These are phyloP conservation scores for Drosophila atripex DNA, from an alignment of 2,888 invertebrate species.

Conservation along the genomic window DNA sequence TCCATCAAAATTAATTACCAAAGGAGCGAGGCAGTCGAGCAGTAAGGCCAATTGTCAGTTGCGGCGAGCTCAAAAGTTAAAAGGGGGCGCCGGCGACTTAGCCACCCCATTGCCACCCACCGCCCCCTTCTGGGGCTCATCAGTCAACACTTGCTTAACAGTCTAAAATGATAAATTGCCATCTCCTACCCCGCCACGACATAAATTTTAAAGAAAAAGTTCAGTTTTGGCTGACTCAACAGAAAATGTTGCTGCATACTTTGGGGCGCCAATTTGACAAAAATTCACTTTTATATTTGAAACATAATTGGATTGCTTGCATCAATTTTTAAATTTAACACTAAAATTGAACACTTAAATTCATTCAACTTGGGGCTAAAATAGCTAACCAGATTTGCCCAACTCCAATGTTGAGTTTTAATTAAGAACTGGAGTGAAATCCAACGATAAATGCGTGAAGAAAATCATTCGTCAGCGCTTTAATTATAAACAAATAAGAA, in stretches of 20 bases:
- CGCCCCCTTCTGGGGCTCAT: conserved; percentile 50
- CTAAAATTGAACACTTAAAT: background rate
- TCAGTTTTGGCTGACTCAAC: conserved; percentile 22
- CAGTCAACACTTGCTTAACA: conserved; percentile 65
- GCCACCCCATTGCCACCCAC: conserved; percentile 58
- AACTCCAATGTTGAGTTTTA: conserved; percentile 70
- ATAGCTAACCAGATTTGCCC: conserved; percentile 72
- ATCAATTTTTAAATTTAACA: conserved; percentile 14
- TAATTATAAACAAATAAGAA: conserved; percentile 78
- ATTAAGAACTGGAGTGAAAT: conserved; percentile 66
- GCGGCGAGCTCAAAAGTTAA: conserved; percentile 79
- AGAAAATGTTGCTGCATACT: conserved; percentile 71
- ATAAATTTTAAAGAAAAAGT: background rate
- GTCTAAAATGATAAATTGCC: conserved; percentile 68
- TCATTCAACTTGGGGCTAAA: conserved; percentile 51
- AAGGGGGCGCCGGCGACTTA: conserved; percentile 65
- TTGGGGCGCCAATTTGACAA: conserved; percentile 46
- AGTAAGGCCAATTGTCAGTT: conserved; percentile 66
- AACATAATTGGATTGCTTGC: background rate
- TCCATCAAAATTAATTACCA: conserved; percentile 82
- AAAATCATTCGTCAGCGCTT: conserved; percentile 38
- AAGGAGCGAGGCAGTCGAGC: conserved; percentile 52
- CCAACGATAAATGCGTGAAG: conserved; percentile 42
- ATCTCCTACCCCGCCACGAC: conserved; percentile 19
- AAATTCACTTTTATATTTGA: background rate